Percentiles rank a stretch among this genome's conserved stretches.
These are phyloP conservation scores for Dicentrarchus labrax DNA, from an alignment of 2,113 vertebrate genomes.

Conservation along the genomic window DNA sequence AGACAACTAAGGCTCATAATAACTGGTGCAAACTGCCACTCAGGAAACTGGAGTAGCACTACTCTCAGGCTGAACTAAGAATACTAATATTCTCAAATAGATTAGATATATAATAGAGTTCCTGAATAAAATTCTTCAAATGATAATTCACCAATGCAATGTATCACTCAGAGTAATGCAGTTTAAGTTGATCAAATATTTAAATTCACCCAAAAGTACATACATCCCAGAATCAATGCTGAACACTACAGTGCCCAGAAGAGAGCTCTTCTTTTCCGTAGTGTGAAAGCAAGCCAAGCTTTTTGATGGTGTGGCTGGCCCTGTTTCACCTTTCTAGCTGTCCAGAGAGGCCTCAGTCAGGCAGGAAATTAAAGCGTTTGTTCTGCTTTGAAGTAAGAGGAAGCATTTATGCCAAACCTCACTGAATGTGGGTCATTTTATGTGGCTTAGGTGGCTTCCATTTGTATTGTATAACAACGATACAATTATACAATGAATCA, in stretches of 20 bases:
- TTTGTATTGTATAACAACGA: background rate
- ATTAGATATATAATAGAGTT: background rate
- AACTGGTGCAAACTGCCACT: background rate
- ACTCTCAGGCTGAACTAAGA: background rate
- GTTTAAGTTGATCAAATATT: background rate
- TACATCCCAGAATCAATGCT: background rate
- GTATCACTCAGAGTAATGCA: background rate
- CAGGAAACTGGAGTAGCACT: background rate
- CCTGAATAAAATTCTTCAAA: background rate
- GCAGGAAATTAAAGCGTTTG: constrained; percentile 63
- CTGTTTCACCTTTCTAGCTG: constrained; percentile 41
- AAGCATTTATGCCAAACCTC: constrained; percentile 29
- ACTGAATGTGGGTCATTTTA: constrained; percentile 64
- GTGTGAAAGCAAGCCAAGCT: constrained; percentile 40
- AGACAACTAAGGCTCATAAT: background rate
- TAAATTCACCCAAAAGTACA: background rate
- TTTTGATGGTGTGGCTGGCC: constrained; percentile 14
- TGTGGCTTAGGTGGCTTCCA: too few species aligned
- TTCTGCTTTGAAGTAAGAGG: constrained; percentile 51
- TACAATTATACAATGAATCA: constrained; percentile 10
- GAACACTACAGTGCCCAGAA: background rate
- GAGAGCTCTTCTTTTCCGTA: background rate
- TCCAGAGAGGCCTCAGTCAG: constrained; percentile 31
- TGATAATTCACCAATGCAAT: background rate
- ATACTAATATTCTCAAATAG: background rate